Base-by-base conservation (phyloP, 1,140 invertebrate species). In the Lineus longissimus region DNA sequence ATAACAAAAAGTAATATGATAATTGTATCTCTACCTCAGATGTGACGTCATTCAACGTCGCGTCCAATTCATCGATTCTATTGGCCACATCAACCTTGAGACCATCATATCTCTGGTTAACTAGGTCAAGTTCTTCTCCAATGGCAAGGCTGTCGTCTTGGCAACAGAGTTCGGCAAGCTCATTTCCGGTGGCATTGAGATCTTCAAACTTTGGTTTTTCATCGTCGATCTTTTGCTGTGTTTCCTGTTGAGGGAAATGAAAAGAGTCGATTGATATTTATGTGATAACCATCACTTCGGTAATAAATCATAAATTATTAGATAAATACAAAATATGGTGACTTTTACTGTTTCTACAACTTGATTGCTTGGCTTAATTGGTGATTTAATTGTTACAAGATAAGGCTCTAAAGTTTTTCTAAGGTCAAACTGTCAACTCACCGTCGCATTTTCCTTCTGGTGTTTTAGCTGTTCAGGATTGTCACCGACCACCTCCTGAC, bases 151-250 rank as follows among this genome's bases (percentile, higher is more conserved):
- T 90, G 75, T 99, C 95, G 51, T 95, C 92, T n/a, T 95, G 91
- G 40, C 91, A 90, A 69, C 92, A 93, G 0, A 99, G 82, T 54
- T 89, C 87, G 31, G 92, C 88, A 0, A 99, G 80, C 47, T 95
- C 94, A 74, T 93, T 91, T 0, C 95, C 85, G 2, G 95, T 98
- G 76, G 96, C 95, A 73, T 96, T 96, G 11, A 99, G 84, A 79
- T 97, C 97, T 70, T 98, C 94, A 2, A 98, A 87, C n/a, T 98
- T 83, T 2, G 95, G 94, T 78, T 95, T 95, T 78, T 98, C 94
- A 73, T 97, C 94, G 66, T 89, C 89, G 62, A 97, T 92, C 25
- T 91, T 93, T 72, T 95, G 93, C 45, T 97, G 83, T 25, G 73
- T 76, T 25, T 65, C 66, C 79, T 81, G 61, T 2, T 54, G 59